These are phyloP conservation scores for Brachyalestes nurse DNA, from an alignment of 2,797 vertebrate species.

Conservation along the genomic window DNA sequence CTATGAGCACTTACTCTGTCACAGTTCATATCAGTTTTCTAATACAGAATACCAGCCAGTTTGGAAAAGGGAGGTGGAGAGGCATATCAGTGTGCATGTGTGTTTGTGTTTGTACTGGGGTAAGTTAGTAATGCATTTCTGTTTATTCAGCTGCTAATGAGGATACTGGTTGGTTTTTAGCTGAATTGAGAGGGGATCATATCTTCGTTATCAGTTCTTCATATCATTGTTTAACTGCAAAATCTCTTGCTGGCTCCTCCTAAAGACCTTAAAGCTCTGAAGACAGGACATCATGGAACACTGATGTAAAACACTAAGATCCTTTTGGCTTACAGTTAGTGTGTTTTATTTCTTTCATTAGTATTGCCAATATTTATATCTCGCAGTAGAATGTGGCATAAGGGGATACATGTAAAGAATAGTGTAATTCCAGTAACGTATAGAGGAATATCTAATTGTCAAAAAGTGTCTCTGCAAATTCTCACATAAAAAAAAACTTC, in stretches of 20 bases:
- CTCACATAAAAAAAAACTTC: neutral
- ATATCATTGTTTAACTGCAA: no score
- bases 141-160: slow-evolving; percentile 25
- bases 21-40: neutral
- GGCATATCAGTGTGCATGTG: neutral
- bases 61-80: neutral
- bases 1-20: neutral
- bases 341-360: neutral
- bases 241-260: no score
- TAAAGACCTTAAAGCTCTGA: no score
- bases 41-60: neutral
- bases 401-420: neutral
- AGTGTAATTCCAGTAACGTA: neutral
- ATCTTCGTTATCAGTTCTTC: no score
- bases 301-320: neutral
- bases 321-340: neutral
- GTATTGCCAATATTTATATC: neutral
- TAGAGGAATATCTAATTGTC: neutral
- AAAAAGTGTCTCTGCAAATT: neutral
- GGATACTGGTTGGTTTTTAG: slow-evolving; percentile 11
- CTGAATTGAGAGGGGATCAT: neutral
- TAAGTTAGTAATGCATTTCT: neutral
- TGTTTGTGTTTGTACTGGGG: slow-evolving; percentile 10
- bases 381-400: neutral
- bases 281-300: no score